phyloP scores from a whole-genome alignment of 2,888 invertebrate genomes.

The Cryptocephalus moraei region DNA sequence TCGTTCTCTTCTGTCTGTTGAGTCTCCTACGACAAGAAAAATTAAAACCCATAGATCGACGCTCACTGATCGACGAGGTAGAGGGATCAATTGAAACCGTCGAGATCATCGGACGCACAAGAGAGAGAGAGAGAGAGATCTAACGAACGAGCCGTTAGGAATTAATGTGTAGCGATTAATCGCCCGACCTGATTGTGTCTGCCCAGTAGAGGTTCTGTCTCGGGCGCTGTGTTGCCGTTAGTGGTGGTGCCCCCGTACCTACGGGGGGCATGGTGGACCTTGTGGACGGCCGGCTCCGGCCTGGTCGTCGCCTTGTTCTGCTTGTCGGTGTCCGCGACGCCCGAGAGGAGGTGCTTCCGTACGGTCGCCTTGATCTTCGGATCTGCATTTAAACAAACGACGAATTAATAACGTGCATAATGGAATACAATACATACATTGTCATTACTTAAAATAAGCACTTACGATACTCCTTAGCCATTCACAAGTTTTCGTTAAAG shows the following conservation, averaged over 20 bases:
- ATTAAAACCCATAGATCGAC: too few relatives aligned
- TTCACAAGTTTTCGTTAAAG: too few relatives aligned
- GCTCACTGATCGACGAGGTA: too few relatives aligned
- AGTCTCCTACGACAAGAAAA: conserved; percentile 26
- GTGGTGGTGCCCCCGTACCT: conserved; percentile 33
- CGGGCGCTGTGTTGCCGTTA: conserved; percentile 43
- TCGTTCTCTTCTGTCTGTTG: conserved; percentile 40
- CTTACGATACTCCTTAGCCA: too few relatives aligned
- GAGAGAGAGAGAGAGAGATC: too few relatives aligned
- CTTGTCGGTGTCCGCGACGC: conserved; percentile 23
- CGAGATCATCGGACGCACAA: too few relatives aligned
- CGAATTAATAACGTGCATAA: too few relatives aligned
- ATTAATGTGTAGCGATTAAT: neutral
- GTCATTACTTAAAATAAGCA: too few relatives aligned
- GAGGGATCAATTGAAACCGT: too few relatives aligned
- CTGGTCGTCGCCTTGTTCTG: conserved; percentile 24
- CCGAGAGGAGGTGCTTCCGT: conserved; percentile 57
- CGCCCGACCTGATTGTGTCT: neutral
- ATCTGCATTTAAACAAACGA: conserved; percentile 45
- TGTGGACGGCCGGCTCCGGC: conserved; percentile 14
- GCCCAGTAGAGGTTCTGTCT: conserved; percentile 18
- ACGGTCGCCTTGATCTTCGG: conserved; percentile 77
- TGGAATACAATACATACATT: too few relatives aligned
- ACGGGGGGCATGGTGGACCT: conserved; percentile 3
- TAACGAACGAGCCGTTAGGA: too few relatives aligned